Percentiles rank a stretch among this genome's conserved stretches.
Conservation (phyloP, 2,797 vertebrate genomes). For the Cryptoblepharus egeriae region DNA sequence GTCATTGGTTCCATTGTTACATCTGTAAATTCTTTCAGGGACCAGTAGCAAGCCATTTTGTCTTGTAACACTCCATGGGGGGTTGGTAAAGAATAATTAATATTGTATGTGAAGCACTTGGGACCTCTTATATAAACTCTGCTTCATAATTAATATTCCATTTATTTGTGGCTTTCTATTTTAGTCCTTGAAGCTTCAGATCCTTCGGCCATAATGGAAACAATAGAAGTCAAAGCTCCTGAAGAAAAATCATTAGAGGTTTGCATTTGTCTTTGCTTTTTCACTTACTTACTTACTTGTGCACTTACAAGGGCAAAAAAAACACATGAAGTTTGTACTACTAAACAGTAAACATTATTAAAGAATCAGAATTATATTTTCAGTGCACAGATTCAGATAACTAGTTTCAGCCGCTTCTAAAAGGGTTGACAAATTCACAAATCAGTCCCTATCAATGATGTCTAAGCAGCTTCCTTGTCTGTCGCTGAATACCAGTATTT, state of each 20-base stretch:
- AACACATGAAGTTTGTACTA: background rate
- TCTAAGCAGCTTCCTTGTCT: background rate
- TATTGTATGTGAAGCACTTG: background rate
- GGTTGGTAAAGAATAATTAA: background rate
- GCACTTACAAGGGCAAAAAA: background rate
- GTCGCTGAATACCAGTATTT: background rate
- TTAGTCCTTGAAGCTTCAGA: constrained; percentile 41
- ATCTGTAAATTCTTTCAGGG: background rate
- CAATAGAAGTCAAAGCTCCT: background rate
- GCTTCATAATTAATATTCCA: background rate
- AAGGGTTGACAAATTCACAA: background rate
- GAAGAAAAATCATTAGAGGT: constrained; percentile 57
- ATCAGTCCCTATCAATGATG: background rate
- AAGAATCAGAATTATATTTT: background rate
- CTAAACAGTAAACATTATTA: background rate
- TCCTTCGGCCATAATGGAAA: constrained; percentile 27
- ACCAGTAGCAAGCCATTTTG: background rate
- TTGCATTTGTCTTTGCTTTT: constrained; percentile 9
- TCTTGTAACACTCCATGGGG: too few species aligned
- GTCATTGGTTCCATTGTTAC: background rate
- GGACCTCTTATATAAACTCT: background rate
- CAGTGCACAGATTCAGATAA: background rate
- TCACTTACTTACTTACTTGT: background rate
- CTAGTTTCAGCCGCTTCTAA: background rate
- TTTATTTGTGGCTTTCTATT: constrained; percentile 34